Conservation (phyloP, 2,797 vertebrate species). For the Sebastes reedi region DNA sequence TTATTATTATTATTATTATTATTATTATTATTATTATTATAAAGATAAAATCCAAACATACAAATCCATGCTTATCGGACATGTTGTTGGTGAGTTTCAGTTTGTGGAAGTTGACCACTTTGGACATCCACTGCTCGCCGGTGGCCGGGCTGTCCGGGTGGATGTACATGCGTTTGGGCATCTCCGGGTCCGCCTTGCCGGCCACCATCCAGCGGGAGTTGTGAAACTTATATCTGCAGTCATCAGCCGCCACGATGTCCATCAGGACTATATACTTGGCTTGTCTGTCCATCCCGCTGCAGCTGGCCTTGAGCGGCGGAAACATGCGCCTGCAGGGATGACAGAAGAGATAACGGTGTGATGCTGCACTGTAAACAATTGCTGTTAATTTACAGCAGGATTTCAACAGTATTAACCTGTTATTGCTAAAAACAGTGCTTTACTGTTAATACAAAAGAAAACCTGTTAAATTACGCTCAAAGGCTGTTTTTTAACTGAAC, state of each 20-base stretch:
- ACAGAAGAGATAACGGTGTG: background rate
- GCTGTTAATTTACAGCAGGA: too few species aligned
- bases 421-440: too few species aligned
- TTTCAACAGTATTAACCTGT: too few species aligned
- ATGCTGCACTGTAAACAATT: background rate
- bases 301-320: constrained; percentile 92
- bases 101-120: constrained; percentile 93
- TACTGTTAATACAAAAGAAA: too few species aligned
- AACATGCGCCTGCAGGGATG: constrained; percentile 89
- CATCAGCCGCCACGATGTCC: constrained; percentile 93
- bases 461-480: too few species aligned
- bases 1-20: background rate
- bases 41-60: constrained; percentile 75
- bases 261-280: constrained; percentile 92
- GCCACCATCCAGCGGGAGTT: constrained; percentile 95
- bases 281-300: constrained; percentile 89
- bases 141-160: constrained; percentile 95
- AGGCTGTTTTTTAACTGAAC: too few species aligned
- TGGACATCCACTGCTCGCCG: constrained; percentile 96
- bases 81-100: constrained; percentile 96
- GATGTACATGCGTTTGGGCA: constrained; percentile 95
- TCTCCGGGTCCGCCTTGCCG: constrained; percentile 94
- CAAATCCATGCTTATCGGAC: constrained; percentile 95
- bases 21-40: background rate
- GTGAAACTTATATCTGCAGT: constrained; percentile 95